Conservation (phyloP, 2,113 vertebrate genomes). For the Formicarius rufipectus region DNA sequence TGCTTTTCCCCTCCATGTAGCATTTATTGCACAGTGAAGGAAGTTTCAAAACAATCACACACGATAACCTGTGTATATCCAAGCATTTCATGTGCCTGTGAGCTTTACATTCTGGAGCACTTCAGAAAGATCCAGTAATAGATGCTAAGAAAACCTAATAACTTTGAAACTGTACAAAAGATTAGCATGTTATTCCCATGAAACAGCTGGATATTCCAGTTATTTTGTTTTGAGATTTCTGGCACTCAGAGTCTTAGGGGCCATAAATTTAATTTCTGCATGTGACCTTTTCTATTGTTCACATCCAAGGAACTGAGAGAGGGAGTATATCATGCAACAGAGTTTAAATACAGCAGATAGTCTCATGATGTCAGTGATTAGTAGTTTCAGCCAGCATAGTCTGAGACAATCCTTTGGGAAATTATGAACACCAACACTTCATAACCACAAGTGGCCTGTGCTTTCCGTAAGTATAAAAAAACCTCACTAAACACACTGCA, state of each 20-base stretch:
- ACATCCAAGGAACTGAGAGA: not conserved
- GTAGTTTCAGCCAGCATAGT: not conserved
- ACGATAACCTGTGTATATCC: not conserved
- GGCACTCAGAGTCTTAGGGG: not conserved
- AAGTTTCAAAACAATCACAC: fast-evolving
- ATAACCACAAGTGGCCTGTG: not conserved
- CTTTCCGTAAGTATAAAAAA: not conserved
- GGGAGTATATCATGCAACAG: fast-evolving
- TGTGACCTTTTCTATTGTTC: not conserved
- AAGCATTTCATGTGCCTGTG: not conserved
- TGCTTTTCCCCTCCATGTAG: fast-evolving
- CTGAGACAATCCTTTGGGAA: not conserved
- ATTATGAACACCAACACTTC: fast-evolving
- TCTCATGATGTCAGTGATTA: no score
- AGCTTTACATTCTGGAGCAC: not conserved
- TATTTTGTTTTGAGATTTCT: not conserved
- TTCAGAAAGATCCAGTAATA: not conserved
- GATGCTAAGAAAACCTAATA: not conserved
- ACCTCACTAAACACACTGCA: not conserved
- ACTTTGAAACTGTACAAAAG: not conserved
- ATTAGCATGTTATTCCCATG: not conserved
- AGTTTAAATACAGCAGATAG: not conserved
- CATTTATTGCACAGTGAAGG: not conserved
- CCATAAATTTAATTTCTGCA: not conserved
- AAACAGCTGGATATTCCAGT: not conserved